A percentile compares a stretch with the other conserved stretches of the same genome.
phyloP scores from a whole-genome alignment of 2,113 vertebrate species.

The Limnothrissa miodon region DNA sequence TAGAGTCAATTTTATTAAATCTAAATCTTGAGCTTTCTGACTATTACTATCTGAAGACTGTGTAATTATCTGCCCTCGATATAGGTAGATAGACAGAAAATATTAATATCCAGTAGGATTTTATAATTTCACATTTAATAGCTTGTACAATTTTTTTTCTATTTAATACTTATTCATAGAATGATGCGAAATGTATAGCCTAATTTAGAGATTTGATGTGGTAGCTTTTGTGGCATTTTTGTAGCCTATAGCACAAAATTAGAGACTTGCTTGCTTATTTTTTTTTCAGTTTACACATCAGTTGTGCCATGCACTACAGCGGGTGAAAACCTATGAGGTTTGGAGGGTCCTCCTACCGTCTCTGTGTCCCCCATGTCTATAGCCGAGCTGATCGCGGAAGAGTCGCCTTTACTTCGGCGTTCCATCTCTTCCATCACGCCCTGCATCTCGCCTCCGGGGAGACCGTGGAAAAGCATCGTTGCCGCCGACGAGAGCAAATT shows the following conservation, averaged over 20 bases:
- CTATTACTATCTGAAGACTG: neutral
- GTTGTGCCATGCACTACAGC: neutral
- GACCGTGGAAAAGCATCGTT: constrained; percentile 97
- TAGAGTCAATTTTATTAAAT: no score
- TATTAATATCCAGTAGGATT: no score
- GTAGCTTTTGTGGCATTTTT: no score
- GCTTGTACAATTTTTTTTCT: neutral
- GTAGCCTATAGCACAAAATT: neutral
- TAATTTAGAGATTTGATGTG: no score
- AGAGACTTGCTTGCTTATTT: neutral
- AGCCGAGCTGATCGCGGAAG: constrained; percentile 93
- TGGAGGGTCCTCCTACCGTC: constrained; percentile 81
- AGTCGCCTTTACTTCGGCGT: constrained; percentile 91
- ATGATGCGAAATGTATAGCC: no score
- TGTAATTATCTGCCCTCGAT: neutral
- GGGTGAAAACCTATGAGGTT: constrained; percentile 22
- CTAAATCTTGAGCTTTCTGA: neutral
- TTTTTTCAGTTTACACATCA: neutral
- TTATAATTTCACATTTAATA: neutral
- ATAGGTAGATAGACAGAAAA: no score
- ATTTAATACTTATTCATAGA: no score
- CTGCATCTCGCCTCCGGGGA: constrained; percentile 95
- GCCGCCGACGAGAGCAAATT: constrained; percentile 74
- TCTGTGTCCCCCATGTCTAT: constrained; percentile 98
- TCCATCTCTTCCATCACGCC: constrained; percentile 98